Percentiles rank a stretch among this genome's conserved stretches.
These are phyloP conservation scores for Gila robusta DNA, from an alignment of 2,797 vertebrate species.

Conservation along the genomic window DNA sequence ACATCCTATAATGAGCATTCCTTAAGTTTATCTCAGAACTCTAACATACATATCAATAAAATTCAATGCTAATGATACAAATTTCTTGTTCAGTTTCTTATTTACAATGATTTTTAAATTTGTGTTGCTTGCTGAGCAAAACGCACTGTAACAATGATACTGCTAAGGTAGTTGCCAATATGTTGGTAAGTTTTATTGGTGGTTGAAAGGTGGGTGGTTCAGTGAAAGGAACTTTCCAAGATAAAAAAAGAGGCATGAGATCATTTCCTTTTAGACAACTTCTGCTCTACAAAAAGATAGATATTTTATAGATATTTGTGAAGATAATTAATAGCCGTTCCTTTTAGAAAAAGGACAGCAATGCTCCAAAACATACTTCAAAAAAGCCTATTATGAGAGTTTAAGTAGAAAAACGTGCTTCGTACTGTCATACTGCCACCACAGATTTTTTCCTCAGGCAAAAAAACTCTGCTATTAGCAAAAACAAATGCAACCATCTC, in stretches of 20 bases:
- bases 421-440: not conserved
- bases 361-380: not conserved
- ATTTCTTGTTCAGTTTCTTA: constrained; percentile 1
- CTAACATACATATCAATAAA: constrained; percentile 31
- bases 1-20: not conserved
- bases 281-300: not conserved
- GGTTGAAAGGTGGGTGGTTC: not conserved
- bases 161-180: not conserved
- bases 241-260: not conserved
- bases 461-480: constrained; percentile 1
- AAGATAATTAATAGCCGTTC: not conserved
- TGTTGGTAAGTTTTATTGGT: not conserved
- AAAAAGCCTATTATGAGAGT: not conserved
- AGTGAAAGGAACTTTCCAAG: not conserved
- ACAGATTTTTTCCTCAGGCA: constrained; percentile 17
- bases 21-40: constrained; percentile 1
- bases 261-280: constrained; percentile 17
- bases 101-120: not conserved
- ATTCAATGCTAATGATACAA: constrained; percentile 36
- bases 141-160: not conserved
- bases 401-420: not conserved
- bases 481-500: constrained; percentile 52
- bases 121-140: not conserved
- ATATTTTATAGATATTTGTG: not conserved
- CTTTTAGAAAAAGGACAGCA: not conserved